Evolutionary conservation across 2,888 invertebrate genomes (phyloP), one percentile per base, ranked within the genome.

Genomic region (Drosophila pseudotalamancana): DNA sequence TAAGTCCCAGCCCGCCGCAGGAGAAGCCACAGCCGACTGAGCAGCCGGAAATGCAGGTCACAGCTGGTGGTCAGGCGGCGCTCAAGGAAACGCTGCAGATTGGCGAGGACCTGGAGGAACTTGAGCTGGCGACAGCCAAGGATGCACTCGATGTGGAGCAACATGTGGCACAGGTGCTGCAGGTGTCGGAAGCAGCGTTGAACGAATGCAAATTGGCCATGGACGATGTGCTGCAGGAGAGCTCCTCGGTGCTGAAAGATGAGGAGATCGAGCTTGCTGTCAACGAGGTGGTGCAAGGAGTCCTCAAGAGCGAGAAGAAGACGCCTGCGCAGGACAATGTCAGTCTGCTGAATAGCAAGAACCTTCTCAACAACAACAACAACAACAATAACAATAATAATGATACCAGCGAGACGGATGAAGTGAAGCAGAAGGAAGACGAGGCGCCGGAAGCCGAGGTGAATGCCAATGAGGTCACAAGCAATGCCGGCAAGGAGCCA

Each of bases 181-280:
- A 91, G 19, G 92, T 91, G 57, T 93, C 93, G 1, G 93, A 93
- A 67, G 92, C 92, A 75, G 88, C 92, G 23, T 84, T 93, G 23
- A 91, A 92, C 46, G 91, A 92, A 31, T 92, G 92, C 72, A 91
- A 91, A 64, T 76, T 89, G 59, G 84, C 85, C 2, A 84, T 89
- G 2, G 90, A 91, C 53, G 89, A 90, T 19, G 83, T 48, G 18
- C 42, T 89, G 43, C 80, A 88, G 12, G 82, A 89, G 53, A 76
- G 90, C 0, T 92, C 93, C 0, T 91, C 92, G 0, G 92, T 92
- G 8, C 90, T 93, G 1, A 92, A 92, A 72, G 93, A 93, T 62
- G 93, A 93, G 76, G 93, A 93, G 87, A 92, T 93, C 48, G 92
- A 92, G 71, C 90, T 92, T 81, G 92, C 93, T 8, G 91, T 92